These are phyloP conservation scores for Amiota mariae DNA, from an alignment of 2,888 invertebrate genomes.

Conservation along the genomic window DNA sequence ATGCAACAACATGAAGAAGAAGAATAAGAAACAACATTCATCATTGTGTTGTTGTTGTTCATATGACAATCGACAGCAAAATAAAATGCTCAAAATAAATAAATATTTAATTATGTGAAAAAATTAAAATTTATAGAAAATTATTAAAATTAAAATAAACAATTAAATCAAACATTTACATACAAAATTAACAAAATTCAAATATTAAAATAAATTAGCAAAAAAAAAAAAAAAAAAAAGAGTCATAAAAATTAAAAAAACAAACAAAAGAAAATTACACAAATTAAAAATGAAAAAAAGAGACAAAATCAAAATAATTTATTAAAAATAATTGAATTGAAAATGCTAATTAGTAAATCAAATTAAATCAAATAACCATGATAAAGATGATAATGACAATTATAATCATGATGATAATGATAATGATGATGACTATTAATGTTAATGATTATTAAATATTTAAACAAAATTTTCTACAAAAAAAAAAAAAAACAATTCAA, in stretches of 20 bases:
- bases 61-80: conserved; percentile 52
- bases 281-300: conserved; percentile 26
- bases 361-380: not conserved
- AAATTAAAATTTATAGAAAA: conserved; percentile 8
- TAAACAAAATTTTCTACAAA: too few relatives aligned
- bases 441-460: too few relatives aligned
- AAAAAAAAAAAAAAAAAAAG: conserved; percentile 26
- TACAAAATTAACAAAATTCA: conserved; percentile 12
- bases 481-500: too few relatives aligned
- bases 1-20: too few relatives aligned
- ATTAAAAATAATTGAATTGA: not conserved
- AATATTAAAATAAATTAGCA: not conserved
- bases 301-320: conserved; percentile 27
- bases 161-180: conserved; percentile 21
- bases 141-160: conserved; percentile 22
- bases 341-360: conserved; percentile 1
- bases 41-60: not conserved
- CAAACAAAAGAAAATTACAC: conserved; percentile 22
- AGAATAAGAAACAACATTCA: too few relatives aligned
- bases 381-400: not conserved
- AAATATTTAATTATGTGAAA: conserved; percentile 4
- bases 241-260: too few relatives aligned
- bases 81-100: conserved; percentile 38
- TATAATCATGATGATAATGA: too few relatives aligned
- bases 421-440: too few relatives aligned